Conservation (phyloP, 1,140 invertebrate species). For the Nilaparvata lugens region DNA sequence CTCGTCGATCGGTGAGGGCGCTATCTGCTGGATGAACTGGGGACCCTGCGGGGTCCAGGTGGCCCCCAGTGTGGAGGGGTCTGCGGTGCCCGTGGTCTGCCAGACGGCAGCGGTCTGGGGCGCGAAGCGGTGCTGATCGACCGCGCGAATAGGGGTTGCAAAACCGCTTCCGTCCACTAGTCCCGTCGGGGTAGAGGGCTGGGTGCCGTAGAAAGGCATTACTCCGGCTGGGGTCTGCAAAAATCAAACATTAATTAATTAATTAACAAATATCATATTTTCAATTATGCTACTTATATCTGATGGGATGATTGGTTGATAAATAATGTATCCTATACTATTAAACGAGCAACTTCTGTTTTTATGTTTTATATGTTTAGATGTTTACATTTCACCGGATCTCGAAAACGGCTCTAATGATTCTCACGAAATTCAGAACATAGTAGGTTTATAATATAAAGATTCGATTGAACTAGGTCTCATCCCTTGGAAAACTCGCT, state of each 20-base stretch:
- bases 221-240: slow-evolving; percentile 19
- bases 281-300: no score
- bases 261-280: no score
- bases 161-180: slow-evolving; percentile 21
- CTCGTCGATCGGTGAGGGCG: slow-evolving; percentile 26
- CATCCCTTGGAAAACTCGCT: no score
- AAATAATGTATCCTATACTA: no score
- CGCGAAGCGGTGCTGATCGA: slow-evolving; percentile 19
- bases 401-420: no score
- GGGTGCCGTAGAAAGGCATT: slow-evolving; percentile 25
- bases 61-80: slow-evolving; percentile 21
- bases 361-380: no score
- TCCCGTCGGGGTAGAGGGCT: slow-evolving; percentile 13
- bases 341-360: no score
- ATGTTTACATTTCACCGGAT: no score
- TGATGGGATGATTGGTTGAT: no score
- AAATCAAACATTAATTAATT: not conserved
- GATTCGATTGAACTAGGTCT: no score
- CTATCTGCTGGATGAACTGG: slow-evolving; percentile 28
- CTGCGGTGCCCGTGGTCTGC: slow-evolving; percentile 22
- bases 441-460: no score
- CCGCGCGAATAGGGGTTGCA: slow-evolving; percentile 20
- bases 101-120: slow-evolving; percentile 23
- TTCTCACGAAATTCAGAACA: no score
- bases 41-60: slow-evolving; percentile 26